phyloP scores from a whole-genome alignment of 2,113 vertebrate species.

The Brienomyrus longianalis region DNA sequence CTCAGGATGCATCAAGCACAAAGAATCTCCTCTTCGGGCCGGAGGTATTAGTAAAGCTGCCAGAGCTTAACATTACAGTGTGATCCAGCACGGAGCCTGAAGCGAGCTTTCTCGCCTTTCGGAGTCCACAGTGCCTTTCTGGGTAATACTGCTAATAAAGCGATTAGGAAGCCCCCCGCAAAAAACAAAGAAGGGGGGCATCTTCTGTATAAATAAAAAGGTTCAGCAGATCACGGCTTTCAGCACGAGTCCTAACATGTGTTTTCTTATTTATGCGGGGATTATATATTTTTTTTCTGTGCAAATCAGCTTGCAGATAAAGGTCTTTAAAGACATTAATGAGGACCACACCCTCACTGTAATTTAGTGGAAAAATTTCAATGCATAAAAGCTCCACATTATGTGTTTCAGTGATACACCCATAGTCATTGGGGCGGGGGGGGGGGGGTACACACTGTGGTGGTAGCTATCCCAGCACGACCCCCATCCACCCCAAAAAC shows the following conservation, averaged over 20 bases:
- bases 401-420: not conserved
- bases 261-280: not conserved
- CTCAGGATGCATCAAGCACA: not conserved
- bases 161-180: not conserved
- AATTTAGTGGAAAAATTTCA: not conserved
- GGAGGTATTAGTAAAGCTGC: not conserved
- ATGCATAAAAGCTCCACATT: not conserved
- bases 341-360: not conserved
- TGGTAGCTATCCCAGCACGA: not conserved
- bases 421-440: not conserved
- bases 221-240: not conserved
- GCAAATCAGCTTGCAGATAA: not conserved
- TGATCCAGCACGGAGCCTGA: not conserved
- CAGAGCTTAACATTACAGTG: not conserved
- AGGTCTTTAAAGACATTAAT: not conserved
- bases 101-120: not conserved
- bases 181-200: not conserved
- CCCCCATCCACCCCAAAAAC: not conserved
- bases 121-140: not conserved
- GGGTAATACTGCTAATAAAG: not conserved
- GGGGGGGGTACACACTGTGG: not conserved
- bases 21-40: not conserved
- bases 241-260: not conserved
- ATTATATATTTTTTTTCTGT: not conserved
- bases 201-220: not conserved